These are phyloP conservation scores for Bacillus rossius DNA, from an alignment of 1,140 invertebrate genomes.

Conservation along the genomic window DNA sequence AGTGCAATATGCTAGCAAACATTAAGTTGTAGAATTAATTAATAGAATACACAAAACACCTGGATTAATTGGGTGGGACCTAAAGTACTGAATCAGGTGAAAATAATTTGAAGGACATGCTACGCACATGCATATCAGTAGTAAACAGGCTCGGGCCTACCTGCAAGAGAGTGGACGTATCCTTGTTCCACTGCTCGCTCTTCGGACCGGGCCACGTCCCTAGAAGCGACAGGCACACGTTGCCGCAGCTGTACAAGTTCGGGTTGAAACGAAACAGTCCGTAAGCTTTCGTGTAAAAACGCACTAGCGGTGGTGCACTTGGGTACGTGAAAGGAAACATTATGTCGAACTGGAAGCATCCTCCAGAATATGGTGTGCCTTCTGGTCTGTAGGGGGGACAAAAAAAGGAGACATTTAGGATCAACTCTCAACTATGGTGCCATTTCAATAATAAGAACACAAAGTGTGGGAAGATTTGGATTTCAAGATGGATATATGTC, in stretches of 20 bases:
- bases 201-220: conserved; percentile 61
- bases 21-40: too few relatives aligned
- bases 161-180: conserved; percentile 54
- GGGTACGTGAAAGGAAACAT: conserved; percentile 43
- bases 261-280: conserved; percentile 56
- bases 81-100: too few relatives aligned
- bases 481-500: too few relatives aligned
- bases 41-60: too few relatives aligned
- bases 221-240: conserved; percentile 56
- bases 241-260: conserved; percentile 58
- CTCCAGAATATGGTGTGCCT: conserved; percentile 41
- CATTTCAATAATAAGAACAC: not conserved
- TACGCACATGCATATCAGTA: too few relatives aligned
- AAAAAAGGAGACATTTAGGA: conserved; percentile 36
- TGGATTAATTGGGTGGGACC: too few relatives aligned
- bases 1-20: too few relatives aligned
- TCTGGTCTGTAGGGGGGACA: conserved; percentile 47
- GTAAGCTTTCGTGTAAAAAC: conserved; percentile 54
- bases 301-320: conserved; percentile 41
- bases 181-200: conserved; percentile 59
- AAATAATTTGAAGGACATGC: too few relatives aligned
- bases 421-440: too few relatives aligned
- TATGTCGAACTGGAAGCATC: conserved; percentile 43
- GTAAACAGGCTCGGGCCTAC: too few relatives aligned
- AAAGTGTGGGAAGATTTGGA: too few relatives aligned